Percentiles rank a stretch among this genome's conserved stretches.
These are phyloP conservation scores for Amphimedon queenslandica DNA, from an alignment of 37 sponge, comb jelly and placozoan species.

Conservation along the genomic window DNA sequence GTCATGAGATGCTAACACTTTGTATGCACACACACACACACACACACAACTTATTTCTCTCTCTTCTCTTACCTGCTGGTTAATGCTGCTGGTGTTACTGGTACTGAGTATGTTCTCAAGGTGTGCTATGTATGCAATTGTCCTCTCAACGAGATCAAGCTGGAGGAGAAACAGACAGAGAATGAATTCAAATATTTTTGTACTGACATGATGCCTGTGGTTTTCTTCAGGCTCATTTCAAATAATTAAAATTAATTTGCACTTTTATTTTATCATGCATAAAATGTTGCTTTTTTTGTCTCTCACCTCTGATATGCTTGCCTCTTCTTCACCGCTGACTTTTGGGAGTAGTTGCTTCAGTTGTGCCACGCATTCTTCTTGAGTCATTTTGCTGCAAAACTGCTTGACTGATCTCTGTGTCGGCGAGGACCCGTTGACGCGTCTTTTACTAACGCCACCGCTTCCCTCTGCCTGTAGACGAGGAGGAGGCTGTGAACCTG, in stretches of 20 bases:
- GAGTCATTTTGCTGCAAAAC: not conserved
- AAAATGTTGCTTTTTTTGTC: too few species aligned
- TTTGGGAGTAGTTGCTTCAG: conserved; percentile 52
- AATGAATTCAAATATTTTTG: not conserved
- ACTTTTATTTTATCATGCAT: too few species aligned
- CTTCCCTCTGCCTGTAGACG: not conserved
- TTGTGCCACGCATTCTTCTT: conserved; percentile 18
- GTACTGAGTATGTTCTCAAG: conserved; percentile 38
- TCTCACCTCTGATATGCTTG: too few species aligned
- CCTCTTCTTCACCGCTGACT: conserved; percentile 13
- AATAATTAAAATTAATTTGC: too few species aligned
- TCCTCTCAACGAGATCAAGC: conserved; percentile 57
- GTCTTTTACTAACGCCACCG: conserved; percentile 28
- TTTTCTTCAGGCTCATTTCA: too few species aligned
- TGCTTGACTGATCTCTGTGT: conserved; percentile 8
- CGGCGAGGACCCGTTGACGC: conserved; percentile 25
- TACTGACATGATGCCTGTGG: too few species aligned
- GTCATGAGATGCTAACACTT: not conserved
- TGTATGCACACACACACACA: not conserved
- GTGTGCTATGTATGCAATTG: conserved; percentile 65
- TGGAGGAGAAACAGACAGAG: conserved; percentile 13
- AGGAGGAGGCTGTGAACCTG: not conserved
- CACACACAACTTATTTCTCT: too few species aligned
- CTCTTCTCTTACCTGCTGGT: too few species aligned
- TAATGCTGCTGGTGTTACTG: too few species aligned